Base-by-base conservation (phyloP, 2,888 invertebrate species). In the Dasysyrphus albostriatus region DNA sequence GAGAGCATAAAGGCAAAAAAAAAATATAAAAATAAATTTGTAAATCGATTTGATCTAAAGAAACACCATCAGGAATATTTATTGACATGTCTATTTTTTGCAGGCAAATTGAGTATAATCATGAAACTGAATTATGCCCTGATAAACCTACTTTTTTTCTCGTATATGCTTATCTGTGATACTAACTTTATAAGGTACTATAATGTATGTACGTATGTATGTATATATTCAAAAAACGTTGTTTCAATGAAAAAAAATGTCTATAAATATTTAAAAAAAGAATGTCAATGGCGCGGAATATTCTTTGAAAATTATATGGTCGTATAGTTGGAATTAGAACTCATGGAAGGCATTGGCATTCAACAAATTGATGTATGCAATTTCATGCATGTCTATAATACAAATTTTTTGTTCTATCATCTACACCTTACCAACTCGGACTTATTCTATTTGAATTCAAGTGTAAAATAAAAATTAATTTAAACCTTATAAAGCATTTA, bases 1-100 rank as follows among this genome's bases (percentile, higher is more conserved):
- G 65, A 49, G 65, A 49, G 6, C 24, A 24, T 44, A 65, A 12
- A 51, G 7, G 39, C 12, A 63, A 19, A 39, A 51, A 42, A 63
- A 19, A 39, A 51, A 42, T 34, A 51, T 39, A 29, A 47, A 24
- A n/a, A 16, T 42, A 56, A 29, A 42, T 34, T 54, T 70, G 24
- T 34, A 39, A 19, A 75, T 75, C 63, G 75, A 75, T 75, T 37
- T 19, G 63, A 63, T 42, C 61, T 19, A 12, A 42, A 75, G 54
- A 65, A 39, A 56, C 42, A 51, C 37, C 29, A 32, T 32, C 32
- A 75, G 51, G 16, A 39, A 51, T 49, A 49, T 49, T 49, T 75
- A 63, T 54, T 54, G 73, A 8, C 37, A 34, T 74, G 39, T 63
- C 63, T 19, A 34, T 63, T 39, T 19, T 63, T 39, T 37, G 8